A percentile compares a stretch with the other conserved stretches of the same genome.
Evolutionary conservation across 2,113 vertebrate genomes (phyloP).

Genomic region (Myodes glareolus): DNA sequence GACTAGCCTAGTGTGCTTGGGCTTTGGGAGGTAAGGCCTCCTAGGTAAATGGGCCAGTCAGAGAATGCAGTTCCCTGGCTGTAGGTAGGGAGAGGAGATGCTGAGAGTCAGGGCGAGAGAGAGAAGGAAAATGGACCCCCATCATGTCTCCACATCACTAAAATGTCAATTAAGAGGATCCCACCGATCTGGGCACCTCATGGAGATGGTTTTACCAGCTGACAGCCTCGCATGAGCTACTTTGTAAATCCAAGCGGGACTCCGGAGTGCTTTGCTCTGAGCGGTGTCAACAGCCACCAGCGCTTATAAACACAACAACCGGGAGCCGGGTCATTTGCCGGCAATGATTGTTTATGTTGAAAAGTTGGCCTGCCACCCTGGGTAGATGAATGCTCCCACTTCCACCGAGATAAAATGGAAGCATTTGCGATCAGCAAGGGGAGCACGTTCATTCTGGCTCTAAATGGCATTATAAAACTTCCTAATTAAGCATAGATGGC

Average conservation of each 20-base stretch:
- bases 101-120: neutral
- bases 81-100: neutral
- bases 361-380: slow-evolving; percentile 59
- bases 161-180: neutral
- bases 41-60: neutral
- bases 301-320: slow-evolving; percentile 72
- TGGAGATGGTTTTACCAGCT: slow-evolving; percentile 53
- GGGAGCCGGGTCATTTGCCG: neutral
- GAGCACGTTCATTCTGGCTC: slow-evolving; percentile 35
- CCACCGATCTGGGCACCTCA: slow-evolving; percentile 34
- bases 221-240: slow-evolving; percentile 30
- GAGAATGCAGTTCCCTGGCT: neutral
- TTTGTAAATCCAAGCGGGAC: slow-evolving; percentile 38
- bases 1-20: neutral
- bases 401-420: slow-evolving; percentile 72
- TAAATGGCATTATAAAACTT: slow-evolving; percentile 68
- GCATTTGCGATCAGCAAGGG: slow-evolving; percentile 61
- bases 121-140: neutral
- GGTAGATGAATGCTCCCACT: slow-evolving; percentile 71
- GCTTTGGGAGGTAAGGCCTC: neutral
- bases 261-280: slow-evolving; percentile 52
- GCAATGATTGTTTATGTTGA: slow-evolving; percentile 66
- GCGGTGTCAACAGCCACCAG: neutral
- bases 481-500: slow-evolving; percentile 81
- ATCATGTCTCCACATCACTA: neutral